Conservation (phyloP, 1,140 invertebrate species). For the Geopemphigus sp. region DNA sequence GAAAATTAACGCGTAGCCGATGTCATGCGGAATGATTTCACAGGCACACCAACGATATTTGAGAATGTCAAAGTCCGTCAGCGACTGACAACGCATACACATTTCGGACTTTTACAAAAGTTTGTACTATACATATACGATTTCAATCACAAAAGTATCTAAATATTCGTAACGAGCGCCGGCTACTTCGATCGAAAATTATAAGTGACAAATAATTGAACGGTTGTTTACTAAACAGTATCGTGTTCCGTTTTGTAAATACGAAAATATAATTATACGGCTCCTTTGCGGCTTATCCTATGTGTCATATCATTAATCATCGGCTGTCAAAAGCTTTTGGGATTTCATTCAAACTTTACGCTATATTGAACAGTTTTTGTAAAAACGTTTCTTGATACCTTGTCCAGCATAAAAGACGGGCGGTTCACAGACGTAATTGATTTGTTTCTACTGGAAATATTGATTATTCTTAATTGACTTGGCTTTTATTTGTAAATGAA, state of each 20-base stretch:
- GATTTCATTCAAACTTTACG: constrained; percentile 14
- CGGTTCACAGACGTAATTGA: background rate
- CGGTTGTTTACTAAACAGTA: background rate
- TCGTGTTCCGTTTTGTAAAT: background rate
- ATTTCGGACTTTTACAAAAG: no score
- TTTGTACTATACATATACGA: no score
- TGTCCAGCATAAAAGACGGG: background rate
- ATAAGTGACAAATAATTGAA: background rate
- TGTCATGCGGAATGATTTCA: no score
- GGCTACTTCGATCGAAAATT: background rate
- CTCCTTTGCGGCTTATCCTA: background rate
- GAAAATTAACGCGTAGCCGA: no score
- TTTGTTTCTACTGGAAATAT: constrained; percentile 5
- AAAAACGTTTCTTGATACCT: background rate
- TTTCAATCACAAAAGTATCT: no score
- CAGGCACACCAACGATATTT: no score
- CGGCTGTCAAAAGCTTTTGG: constrained; percentile 18
- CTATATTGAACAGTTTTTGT: constrained; percentile 12
- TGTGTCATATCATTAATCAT: constrained; percentile 31
- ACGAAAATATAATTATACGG: background rate
- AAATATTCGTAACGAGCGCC: no score
- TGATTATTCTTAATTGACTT: constrained; percentile 13
- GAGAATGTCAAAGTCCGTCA: no score
- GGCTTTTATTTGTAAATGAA: background rate
- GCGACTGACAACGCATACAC: no score